Base-by-base conservation (phyloP, 2,797 vertebrate genomes). In the Avahi laniger region DNA sequence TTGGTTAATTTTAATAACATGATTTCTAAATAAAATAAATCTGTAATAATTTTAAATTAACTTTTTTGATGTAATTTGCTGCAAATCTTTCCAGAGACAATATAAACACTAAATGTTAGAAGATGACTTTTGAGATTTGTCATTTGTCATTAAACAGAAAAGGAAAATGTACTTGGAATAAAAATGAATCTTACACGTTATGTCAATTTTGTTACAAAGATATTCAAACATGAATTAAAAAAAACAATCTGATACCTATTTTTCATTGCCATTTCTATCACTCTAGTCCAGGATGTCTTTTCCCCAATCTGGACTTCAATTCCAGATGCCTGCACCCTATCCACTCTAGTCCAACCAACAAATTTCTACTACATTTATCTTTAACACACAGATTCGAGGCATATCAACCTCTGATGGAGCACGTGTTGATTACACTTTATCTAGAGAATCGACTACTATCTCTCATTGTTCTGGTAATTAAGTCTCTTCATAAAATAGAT, bases 1-100 rank as follows among this genome's bases (percentile, higher is more conserved):
- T 50, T 86, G 30, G 10, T 79, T 97, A 63, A 83, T 94, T 96
- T 95, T 95, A 94, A 94, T 85, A 85, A 69, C 79, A 4, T 57
- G 5, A 6, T 80, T 11, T 82, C 65, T 84, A 88, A 95, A 63
- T 86, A 95, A 61, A 85, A 24, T 93, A 95, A 88, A 86, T 91
- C 17, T 78, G 0, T 33, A 90, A 76, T 61, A 65, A 93, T 94
- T 73, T 96, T 83, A 94, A 95, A 91, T 96, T 61, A 95, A 50
- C 22, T 89, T 11, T 20, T 91, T 85, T 95, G 72, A 88, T 0
- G 17, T 9, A 97, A 83, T 87, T 93, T 85, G 41, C 17, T 65
- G 0, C 13, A 75, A 89, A 85, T 76, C 15, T 96, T 90, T 65
- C 15, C 54, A 79, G 22, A 72, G 20, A 89, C 48, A 94, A 96